Conservation (phyloP, 2,888 invertebrate genomes). For the Hirtodrosophila histrioides region DNA sequence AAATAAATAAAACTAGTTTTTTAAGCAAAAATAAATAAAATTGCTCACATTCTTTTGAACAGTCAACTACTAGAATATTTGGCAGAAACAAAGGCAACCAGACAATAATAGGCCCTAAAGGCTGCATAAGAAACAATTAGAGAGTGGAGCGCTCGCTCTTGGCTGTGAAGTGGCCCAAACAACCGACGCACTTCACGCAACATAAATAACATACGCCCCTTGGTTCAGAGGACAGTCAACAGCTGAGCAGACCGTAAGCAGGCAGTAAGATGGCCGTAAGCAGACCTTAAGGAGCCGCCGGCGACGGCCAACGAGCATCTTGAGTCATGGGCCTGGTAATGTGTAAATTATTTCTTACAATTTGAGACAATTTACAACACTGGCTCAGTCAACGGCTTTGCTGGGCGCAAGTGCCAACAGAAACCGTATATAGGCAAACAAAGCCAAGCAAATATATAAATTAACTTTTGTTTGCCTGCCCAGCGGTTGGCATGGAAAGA, state of each 20-base stretch:
- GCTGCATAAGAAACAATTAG: conserved; percentile 75
- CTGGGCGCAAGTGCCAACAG: conserved; percentile 50
- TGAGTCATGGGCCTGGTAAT: conserved; percentile 76
- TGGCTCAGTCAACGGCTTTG: conserved; percentile 47
- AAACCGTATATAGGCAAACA: conserved; percentile 53
- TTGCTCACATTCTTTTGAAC: background rate
- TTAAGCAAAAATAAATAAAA: no score
- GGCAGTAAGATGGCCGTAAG: background rate
- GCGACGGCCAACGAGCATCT: conserved; percentile 52
- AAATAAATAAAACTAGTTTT: background rate
- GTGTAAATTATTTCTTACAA: conserved; percentile 80
- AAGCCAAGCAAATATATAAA: conserved; percentile 69
- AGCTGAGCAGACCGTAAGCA: conserved; percentile 31
- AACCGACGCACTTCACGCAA: conserved; percentile 75
- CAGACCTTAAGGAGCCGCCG: conserved; percentile 13
- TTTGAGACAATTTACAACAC: conserved; percentile 79
- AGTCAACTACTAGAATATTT: conserved; percentile 23
- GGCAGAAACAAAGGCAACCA: conserved; percentile 13
- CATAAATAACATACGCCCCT: conserved; percentile 79
- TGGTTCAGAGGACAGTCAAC: conserved; percentile 56
- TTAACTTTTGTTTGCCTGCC: conserved; percentile 66
- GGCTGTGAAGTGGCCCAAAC: conserved; percentile 66
- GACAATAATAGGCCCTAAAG: conserved; percentile 46
- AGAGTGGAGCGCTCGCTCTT: conserved; percentile 54
- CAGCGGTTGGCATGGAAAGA: conserved; percentile 1